Evolutionary conservation across 2,888 invertebrate genomes (phyloP).

Genomic region (Caenorhabditis sp.): DNA sequence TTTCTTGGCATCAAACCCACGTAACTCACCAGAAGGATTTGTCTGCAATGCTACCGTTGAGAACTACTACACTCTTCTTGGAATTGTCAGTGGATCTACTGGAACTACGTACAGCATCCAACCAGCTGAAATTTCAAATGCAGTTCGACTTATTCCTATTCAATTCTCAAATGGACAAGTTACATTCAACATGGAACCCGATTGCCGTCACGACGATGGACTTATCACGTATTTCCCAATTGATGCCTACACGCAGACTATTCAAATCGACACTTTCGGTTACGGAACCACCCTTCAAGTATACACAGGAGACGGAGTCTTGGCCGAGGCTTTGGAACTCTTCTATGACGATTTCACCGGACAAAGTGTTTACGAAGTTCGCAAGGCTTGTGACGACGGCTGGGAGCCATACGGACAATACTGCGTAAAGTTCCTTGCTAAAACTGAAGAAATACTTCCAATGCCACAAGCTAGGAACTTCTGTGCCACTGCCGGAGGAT

Average conservation of each 20-base stretch:
- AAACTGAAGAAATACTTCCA: conserved; percentile 34
- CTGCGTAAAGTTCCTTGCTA: conserved; percentile 58
- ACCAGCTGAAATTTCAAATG: conserved; percentile 54
- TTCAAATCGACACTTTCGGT: conserved; percentile 65
- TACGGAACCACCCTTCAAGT: conserved; percentile 52
- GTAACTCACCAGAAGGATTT: conserved; percentile 57
- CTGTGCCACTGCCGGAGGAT: conserved; percentile 70
- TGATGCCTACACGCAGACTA: conserved; percentile 74
- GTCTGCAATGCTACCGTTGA: conserved; percentile 66
- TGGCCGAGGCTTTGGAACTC: conserved; percentile 38
- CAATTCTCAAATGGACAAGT: conserved; percentile 67
- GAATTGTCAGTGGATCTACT: conserved; percentile 63
- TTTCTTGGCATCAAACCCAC: conserved; percentile 51
- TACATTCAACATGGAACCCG: conserved; percentile 43
- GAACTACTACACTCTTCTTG: conserved; percentile 64
- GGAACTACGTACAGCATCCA: conserved; percentile 63
- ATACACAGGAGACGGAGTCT: conserved; percentile 54
- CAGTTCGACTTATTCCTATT: conserved; percentile 65
- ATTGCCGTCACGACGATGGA: conserved; percentile 62
- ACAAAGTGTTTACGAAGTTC: conserved; percentile 65
- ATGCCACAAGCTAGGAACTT: conserved; percentile 67
- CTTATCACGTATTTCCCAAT: conserved; percentile 70
- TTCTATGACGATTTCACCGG: conserved; percentile 64
- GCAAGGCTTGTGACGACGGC: conserved; percentile 69
- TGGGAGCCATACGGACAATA: conserved; percentile 72